phyloP scores from a whole-genome alignment of 1,140 invertebrate genomes.

The Scaptomyza graminum region DNA sequence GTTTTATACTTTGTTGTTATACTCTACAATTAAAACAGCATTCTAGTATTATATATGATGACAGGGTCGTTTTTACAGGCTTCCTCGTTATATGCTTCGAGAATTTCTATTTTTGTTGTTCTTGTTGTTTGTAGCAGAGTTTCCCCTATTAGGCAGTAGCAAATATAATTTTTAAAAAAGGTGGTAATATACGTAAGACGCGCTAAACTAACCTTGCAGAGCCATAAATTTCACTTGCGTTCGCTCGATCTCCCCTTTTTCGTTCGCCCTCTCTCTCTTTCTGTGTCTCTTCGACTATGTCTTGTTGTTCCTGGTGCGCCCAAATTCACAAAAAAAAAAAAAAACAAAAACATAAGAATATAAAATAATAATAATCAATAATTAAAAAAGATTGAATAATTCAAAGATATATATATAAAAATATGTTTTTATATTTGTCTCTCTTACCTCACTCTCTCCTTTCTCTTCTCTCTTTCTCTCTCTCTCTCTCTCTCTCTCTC shows the following conservation, averaged over 20 bases:
- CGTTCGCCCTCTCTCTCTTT: slow-evolving; percentile 6
- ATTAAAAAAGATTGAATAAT: too few relatives aligned
- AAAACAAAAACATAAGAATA: slow-evolving; percentile 30
- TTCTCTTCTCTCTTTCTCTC: slow-evolving; percentile 38
- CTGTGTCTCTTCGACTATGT: slow-evolving; percentile 15
- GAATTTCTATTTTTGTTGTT: slow-evolving; percentile 82
- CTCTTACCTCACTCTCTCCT: slow-evolving; percentile 55
- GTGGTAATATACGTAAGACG: slow-evolving; percentile 80
- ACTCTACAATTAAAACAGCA: not conserved
- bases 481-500: slow-evolving; percentile 18
- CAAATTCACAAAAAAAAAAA: slow-evolving; percentile 29
- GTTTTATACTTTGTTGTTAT: slow-evolving; percentile 21
- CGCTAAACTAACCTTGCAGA: slow-evolving; percentile 72
- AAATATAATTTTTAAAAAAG: slow-evolving; percentile 48
- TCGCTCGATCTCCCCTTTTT: slow-evolving; percentile 25
- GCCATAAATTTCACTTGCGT: slow-evolving; percentile 43
- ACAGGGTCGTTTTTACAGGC: slow-evolving; percentile 50
- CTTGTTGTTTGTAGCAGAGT: slow-evolving; percentile 76
- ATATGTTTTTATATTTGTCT: slow-evolving; percentile 51
- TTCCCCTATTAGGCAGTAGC: not conserved
- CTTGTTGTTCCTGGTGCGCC: slow-evolving; percentile 16
- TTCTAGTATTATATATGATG: slow-evolving; percentile 3
- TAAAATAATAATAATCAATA: not conserved
- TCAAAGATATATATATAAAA: slow-evolving; percentile 24
- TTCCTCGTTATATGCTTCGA: slow-evolving; percentile 82